phyloP scores from a whole-genome alignment of 1,140 invertebrate genomes.

The Drosophila subobscura region DNA sequence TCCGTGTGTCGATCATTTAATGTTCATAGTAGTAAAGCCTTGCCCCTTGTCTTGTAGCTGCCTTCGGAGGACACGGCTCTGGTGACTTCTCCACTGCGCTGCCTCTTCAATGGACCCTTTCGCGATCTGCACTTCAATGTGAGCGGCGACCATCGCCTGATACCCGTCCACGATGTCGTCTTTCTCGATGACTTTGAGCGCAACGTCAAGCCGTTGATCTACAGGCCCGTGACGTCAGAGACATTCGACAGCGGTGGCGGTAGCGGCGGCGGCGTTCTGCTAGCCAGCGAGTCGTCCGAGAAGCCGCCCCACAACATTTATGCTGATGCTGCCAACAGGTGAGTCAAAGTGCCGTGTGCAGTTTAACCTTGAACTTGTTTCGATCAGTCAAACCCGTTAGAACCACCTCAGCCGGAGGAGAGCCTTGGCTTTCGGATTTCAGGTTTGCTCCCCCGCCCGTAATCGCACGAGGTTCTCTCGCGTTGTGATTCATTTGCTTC shows the following conservation, averaged over 20 bases:
- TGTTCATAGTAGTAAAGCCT: neutral
- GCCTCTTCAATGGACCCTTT: slow-evolving; percentile 72
- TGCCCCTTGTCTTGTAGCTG: slow-evolving; percentile 41
- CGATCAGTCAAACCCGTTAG: slow-evolving; percentile 3
- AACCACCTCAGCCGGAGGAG: neutral
- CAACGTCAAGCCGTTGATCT: slow-evolving; percentile 73
- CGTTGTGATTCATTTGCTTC: too few species aligned
- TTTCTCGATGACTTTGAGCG: slow-evolving; percentile 75
- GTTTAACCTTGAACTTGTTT: slow-evolving; percentile 62
- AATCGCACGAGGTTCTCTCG: too few species aligned
- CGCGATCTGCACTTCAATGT: slow-evolving; percentile 70
- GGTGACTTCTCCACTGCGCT: slow-evolving; percentile 67
- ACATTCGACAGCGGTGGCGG: neutral
- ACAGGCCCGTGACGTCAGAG: slow-evolving; percentile 64
- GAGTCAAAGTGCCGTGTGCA: slow-evolving; percentile 35
- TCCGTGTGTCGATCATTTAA: too few species aligned
- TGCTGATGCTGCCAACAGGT: slow-evolving; percentile 39
- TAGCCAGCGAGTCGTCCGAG: slow-evolving; percentile 1
- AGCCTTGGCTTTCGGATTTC: too few species aligned
- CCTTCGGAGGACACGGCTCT: slow-evolving; percentile 56
- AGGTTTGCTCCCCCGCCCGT: too few species aligned
- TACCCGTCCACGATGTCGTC: slow-evolving; percentile 76
- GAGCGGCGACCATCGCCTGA: slow-evolving; percentile 70
- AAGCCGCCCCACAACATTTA: slow-evolving; percentile 14
- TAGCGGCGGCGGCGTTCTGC: slow-evolving; percentile 1